Evolutionary conservation across 1,140 invertebrate genomes (phyloP), one percentile per base, ranked within the genome.

Genomic region (Lordiphosa mommai): DNA sequence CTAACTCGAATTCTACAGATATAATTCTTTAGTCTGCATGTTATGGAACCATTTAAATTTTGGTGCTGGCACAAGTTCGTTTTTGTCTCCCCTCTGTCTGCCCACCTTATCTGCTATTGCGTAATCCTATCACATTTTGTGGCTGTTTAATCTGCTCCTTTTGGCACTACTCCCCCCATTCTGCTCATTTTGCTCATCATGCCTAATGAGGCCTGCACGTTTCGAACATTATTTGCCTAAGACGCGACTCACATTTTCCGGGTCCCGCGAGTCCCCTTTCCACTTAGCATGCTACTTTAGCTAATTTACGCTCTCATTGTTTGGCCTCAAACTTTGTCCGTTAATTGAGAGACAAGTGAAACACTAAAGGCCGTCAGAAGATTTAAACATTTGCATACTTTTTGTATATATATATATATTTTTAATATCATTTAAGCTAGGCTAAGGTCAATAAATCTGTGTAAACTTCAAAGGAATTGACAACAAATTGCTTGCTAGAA

Each of bases 141-240:
- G 63, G 52, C 41, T 44, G 52, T 44, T 66, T 43, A 43, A 43
- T 43, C 40, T 43, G 4, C n/a, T 12, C 20, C 12, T 8, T 23
- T 23, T 23, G 20, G 17, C 36, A 9, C 20, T 8, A n/a, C n/a
- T 7, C 29, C 5, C 12, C 27, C 27, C 51, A 55, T 12, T 30
- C 12, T 14, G 7, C 33, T 13, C 4, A 23, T 23, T 23, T 23
- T 2, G 20, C 20, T 23, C 20, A 23, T 23, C 20, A 23, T 23
- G 20, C 64, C 63, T 67, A 67, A 67, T 67, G 64, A 67, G 64
- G 46, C 63, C 63, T 66, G 61, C 63, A 66, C 63, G 63, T 66
- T 64, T 56, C 60, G 37, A 64, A 64, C 63, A 66, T 66, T 66
- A 66, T 66, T 66, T 66, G 60, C 60, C 63, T 33, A 20, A 12